Evolutionary conservation across 64 coral and sea anemone species (phyloP), one percentile per base, ranked within the genome.

Genomic region (Montipora sp.): DNA sequence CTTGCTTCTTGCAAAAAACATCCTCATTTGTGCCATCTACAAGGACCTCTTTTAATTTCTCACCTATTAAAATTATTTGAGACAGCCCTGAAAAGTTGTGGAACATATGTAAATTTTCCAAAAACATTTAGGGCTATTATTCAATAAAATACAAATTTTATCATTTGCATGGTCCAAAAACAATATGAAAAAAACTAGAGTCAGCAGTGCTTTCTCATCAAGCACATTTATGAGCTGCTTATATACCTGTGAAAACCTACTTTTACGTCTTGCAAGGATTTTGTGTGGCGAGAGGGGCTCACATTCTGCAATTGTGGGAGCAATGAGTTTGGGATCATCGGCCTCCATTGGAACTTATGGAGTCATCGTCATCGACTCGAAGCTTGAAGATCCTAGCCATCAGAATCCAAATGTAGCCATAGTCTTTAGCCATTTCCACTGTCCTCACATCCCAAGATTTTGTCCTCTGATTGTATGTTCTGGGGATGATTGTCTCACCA

Each of bases 391-490:
- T 83, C 51, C 61, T 83, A 2, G 80, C 45, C 80, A 83, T 83
- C 15, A 83, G 80, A 58, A 83, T 43, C 60, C 19, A 65, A 59
- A 83, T 83, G 51, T 60, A 83, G 3, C 48, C 80, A 20, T 83
- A 83, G 13, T 79, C 77, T 50, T 79, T 46, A 16, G 20, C 5
- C n/a, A 79, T 44, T 21, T 83, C 59, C 23, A 83, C 80, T 15
- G 16, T 83, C 80, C 60, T 83, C 49, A 83, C 48, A 83, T 83
- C 80, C 80, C 80, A 59, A 60, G 51, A 63, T 55, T 63, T 53
- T 4, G 50, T 60, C 60, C 80, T 79, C 6, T 57, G 46, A 55
- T 83, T 83, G 44, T 83, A 83, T 19, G 4, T 83, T 36, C 80
- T 51, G 7, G 80, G 58, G 44, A 0, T 55, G 43, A 83, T 83